A percentile compares a stretch with the other conserved stretches of the same genome.
Evolutionary conservation across 1,140 invertebrate species (phyloP).

Genomic region (Macrosteles quadrilineatus): DNA sequence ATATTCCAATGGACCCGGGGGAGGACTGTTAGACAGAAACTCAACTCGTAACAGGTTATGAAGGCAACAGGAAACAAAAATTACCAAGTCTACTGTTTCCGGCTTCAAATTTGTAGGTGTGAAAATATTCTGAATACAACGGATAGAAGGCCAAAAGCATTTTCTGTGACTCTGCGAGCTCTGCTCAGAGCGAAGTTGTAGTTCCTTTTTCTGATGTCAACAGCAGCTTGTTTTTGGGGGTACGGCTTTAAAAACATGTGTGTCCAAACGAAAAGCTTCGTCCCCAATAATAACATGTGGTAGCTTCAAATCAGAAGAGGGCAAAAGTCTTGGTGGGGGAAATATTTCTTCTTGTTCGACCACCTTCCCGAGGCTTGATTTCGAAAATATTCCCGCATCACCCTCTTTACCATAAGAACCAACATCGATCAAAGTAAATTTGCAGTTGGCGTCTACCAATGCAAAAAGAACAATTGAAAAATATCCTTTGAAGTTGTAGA

Average conservation of each 20-base stretch:
- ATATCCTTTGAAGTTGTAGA: too few relatives aligned
- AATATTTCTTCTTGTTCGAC: too few relatives aligned
- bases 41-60: neutral
- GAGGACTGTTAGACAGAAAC: neutral
- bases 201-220: neutral
- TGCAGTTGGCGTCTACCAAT: too few relatives aligned
- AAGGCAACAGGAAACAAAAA: neutral
- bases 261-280: neutral
- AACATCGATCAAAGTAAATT: too few relatives aligned
- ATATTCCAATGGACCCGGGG: constrained; percentile 47
- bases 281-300: too few relatives aligned
- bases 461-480: too few relatives aligned
- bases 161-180: neutral
- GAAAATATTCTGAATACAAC: neutral
- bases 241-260: neutral
- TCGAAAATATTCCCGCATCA: constrained; percentile 2
- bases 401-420: too few relatives aligned
- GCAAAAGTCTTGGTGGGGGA: neutral
- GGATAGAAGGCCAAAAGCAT: neutral
- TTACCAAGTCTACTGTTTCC: constrained; percentile 1
- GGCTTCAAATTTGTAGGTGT: neutral
- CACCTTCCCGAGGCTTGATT: constrained; percentile 1
- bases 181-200: neutral
- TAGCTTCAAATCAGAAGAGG: too few relatives aligned
- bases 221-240: neutral